phyloP scores from a whole-genome alignment of 2,113 vertebrate genomes.

The Erythrolamprus reginae region DNA sequence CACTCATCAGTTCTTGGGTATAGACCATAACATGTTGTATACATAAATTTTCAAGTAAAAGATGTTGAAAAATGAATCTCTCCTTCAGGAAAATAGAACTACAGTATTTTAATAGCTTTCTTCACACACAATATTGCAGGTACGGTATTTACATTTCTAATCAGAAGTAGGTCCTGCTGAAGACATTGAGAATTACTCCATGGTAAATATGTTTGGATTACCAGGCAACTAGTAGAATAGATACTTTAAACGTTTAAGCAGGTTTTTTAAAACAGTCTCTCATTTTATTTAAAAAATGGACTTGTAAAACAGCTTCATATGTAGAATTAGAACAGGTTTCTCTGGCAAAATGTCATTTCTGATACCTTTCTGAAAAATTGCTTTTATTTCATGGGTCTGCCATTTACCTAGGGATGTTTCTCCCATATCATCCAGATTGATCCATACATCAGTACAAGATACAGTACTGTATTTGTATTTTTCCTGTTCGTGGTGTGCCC shows the following conservation, averaged over 20 bases:
- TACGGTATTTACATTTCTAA: background rate
- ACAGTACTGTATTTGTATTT: no score
- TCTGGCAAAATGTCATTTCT: background rate
- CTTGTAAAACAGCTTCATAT: background rate
- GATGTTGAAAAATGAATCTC: background rate
- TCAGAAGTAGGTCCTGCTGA: background rate
- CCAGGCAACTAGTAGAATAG: background rate
- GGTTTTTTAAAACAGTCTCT: background rate
- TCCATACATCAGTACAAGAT: no score
- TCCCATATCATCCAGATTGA: background rate
- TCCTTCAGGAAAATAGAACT: background rate
- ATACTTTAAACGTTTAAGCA: background rate
- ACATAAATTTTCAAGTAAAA: background rate
- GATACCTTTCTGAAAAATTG: background rate
- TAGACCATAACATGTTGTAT: background rate
- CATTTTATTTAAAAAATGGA: background rate
- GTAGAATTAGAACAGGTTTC: background rate
- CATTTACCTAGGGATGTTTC: background rate
- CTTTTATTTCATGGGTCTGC: background rate
- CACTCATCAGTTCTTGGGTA: background rate
- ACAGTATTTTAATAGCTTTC: background rate
- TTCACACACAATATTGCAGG: background rate
- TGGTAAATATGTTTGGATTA: background rate
- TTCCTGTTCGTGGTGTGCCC: background rate
- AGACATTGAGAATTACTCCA: background rate